Conservation (phyloP, 35 echinoderm and acorn worm species). For the Lytechinus pictus region DNA sequence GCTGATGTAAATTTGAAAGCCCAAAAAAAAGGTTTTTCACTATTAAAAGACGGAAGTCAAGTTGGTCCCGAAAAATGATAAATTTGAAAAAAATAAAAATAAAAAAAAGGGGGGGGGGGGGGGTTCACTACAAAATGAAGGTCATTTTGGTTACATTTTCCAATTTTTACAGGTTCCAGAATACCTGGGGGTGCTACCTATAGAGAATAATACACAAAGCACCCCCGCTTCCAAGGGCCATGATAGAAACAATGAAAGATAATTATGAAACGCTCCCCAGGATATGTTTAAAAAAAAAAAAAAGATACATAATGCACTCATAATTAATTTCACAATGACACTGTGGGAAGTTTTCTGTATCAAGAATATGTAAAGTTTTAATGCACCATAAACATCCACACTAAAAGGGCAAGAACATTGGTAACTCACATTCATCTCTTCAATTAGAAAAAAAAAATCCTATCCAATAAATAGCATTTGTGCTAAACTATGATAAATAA, state of each 20-base stretch:
- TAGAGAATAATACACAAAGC: too few species aligned
- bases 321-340: neutral
- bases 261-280: neutral
- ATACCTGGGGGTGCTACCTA: too few species aligned
- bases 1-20: too few species aligned
- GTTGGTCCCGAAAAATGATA: too few species aligned
- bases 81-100: too few species aligned
- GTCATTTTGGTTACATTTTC: too few species aligned
- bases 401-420: conserved; percentile 36
- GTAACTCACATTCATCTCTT: neutral
- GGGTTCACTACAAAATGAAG: too few species aligned
- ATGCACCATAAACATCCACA: neutral
- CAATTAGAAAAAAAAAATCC: neutral
- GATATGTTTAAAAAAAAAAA: neutral
- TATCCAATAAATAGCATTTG: conserved; percentile 4
- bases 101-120: too few species aligned
- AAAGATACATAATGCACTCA: neutral
- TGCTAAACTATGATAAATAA: conserved; percentile 5
- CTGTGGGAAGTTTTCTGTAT: neutral
- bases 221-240: too few species aligned
- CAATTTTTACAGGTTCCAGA: too few species aligned
- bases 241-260: neutral
- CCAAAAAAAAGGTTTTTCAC: too few species aligned
- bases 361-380: conserved; percentile 48
- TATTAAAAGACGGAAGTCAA: too few species aligned